A percentile compares a stretch with the other conserved stretches of the same genome.
phyloP scores from a whole-genome alignment of 2,888 invertebrate genomes.

The Drosophila incognita region DNA sequence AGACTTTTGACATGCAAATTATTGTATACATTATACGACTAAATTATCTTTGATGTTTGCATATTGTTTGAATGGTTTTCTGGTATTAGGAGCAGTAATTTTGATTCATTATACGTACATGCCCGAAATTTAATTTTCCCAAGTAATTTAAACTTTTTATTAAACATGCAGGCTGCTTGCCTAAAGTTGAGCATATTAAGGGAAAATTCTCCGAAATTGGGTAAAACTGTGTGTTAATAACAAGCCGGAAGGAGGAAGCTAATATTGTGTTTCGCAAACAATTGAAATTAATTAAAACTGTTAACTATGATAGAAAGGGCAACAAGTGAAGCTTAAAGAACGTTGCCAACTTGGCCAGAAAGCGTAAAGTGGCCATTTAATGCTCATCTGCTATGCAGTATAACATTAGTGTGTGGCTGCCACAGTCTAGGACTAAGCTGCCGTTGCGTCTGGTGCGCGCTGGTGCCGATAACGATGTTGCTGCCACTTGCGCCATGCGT shows the following conservation, averaged over 20 bases:
- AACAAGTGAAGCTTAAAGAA: background rate
- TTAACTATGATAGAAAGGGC: slow-evolving; percentile 24
- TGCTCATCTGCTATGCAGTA: slow-evolving; percentile 21
- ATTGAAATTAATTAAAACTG: slow-evolving; percentile 69
- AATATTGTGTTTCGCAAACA: slow-evolving; percentile 44
- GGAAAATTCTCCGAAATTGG: background rate
- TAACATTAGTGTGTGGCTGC: slow-evolving; percentile 42
- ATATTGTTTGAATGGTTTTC: slow-evolving; percentile 13
- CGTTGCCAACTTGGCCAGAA: background rate
- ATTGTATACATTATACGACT: slow-evolving; percentile 11
- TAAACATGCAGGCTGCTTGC: background rate
- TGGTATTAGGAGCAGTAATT: background rate
- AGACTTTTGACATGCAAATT: slow-evolving; percentile 20
- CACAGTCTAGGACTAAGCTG: slow-evolving; percentile 28
- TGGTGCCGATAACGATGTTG: slow-evolving; percentile 64
- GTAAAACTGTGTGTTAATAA: slow-evolving; percentile 22
- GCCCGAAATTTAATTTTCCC: slow-evolving; percentile 20
- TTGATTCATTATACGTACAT: slow-evolving; percentile 14
- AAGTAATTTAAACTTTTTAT: slow-evolving; percentile 1
- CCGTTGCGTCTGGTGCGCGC: slow-evolving; percentile 31
- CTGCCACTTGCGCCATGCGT: slow-evolving; percentile 58
- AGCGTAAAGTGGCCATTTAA: slow-evolving; percentile 26
- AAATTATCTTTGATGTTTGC: slow-evolving; percentile 16
- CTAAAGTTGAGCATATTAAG: background rate
- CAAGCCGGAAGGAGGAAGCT: background rate